Conservation (phyloP, 1,140 invertebrate species). For the Oedothorax gibbosus region DNA sequence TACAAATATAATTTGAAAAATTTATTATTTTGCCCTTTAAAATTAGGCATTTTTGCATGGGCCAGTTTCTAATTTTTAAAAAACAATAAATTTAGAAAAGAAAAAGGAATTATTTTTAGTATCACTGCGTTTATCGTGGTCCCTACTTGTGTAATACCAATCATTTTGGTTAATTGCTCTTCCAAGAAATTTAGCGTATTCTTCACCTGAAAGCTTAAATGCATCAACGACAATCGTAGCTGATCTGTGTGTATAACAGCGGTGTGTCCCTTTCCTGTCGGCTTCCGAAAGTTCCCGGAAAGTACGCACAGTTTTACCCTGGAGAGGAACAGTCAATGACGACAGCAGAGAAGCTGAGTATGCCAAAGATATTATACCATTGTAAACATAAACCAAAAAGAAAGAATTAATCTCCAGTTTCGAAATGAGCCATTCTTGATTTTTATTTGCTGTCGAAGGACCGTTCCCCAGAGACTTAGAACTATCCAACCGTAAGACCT, state of each 20-base stretch:
- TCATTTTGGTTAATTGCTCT: not conserved
- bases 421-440: not conserved
- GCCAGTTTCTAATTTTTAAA: too few species aligned
- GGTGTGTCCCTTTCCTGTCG: not conserved
- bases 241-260: not conserved
- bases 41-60: too few species aligned
- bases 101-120: too few species aligned
- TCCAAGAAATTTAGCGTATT: not conserved
- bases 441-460: not conserved
- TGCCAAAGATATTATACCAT: conserved; percentile 2
- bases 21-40: too few species aligned
- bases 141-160: conserved; percentile 7
- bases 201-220: not conserved
- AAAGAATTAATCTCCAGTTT: not conserved
- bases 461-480: not conserved
- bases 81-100: too few species aligned
- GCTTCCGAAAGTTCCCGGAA: not conserved
- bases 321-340: not conserved
- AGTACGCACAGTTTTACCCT: not conserved
- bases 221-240: not conserved
- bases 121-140: too few species aligned
- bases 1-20: too few species aligned
- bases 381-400: not conserved
- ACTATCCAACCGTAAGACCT: not conserved
- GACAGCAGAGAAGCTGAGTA: conserved; percentile 17